A percentile compares a stretch with the other conserved stretches of the same genome.
Evolutionary conservation across 2,888 invertebrate species (phyloP).

Genomic region (Apomyelois bistriatella): DNA sequence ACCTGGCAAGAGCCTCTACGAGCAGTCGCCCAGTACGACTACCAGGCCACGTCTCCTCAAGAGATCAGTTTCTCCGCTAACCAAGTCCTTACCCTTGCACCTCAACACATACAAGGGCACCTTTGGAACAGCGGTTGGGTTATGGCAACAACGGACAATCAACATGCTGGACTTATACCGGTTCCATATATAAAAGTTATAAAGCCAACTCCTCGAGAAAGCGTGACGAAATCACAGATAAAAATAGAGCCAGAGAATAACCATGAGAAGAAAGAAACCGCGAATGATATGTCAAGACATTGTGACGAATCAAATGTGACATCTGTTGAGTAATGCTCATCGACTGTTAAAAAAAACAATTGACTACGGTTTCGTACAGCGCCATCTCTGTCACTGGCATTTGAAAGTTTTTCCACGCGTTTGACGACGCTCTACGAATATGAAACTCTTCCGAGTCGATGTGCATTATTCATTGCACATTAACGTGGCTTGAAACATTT

Average conservation of each 20-base stretch:
- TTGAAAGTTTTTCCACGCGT: too few relatives aligned
- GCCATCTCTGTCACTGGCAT: too few relatives aligned
- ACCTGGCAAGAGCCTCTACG: constrained; percentile 85
- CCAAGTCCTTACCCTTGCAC: constrained; percentile 90
- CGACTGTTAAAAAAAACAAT: too few relatives aligned
- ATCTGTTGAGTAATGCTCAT: too few relatives aligned
- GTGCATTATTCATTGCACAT: too few relatives aligned
- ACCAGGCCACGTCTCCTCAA: constrained; percentile 83
- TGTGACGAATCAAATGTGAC: too few relatives aligned
- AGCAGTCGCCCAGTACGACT: constrained; percentile 87
- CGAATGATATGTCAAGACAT: too few relatives aligned
- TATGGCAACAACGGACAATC: constrained; percentile 80
- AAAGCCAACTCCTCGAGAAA: constrained; percentile 30
- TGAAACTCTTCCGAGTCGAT: too few relatives aligned
- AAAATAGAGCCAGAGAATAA: not conserved
- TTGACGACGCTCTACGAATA: too few relatives aligned
- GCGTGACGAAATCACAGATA: not conserved
- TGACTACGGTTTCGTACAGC: too few relatives aligned
- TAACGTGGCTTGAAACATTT: too few relatives aligned
- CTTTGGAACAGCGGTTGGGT: constrained; percentile 85
- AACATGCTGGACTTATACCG: constrained; percentile 82
- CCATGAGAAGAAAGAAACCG: too few relatives aligned
- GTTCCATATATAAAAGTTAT: constrained; percentile 78
- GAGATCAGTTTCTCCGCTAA: constrained; percentile 90
- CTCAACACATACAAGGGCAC: constrained; percentile 87